phyloP scores from a whole-genome alignment of 2,888 invertebrate species.

The Phanerotoma sp. region DNA sequence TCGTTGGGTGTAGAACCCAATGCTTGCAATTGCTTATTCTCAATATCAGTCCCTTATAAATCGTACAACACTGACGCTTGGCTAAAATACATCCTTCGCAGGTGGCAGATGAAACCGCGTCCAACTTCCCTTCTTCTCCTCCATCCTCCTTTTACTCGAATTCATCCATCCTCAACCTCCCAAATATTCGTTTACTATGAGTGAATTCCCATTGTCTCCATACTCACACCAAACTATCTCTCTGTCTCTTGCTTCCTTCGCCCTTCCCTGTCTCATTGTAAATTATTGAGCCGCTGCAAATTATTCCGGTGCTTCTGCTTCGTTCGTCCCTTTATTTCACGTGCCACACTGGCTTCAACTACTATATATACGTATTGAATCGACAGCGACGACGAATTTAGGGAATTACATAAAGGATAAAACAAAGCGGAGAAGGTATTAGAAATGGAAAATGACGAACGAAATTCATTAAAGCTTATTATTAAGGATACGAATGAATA shows the following conservation, averaged over 20 bases:
- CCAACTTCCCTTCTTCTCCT: too few relatives aligned
- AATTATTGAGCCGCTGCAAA: constrained; percentile 43
- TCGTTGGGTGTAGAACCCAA: too few relatives aligned
- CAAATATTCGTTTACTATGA: constrained; percentile 17
- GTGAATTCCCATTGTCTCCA: constrained; percentile 20
- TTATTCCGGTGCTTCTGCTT: constrained; percentile 40
- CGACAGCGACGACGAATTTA: too few relatives aligned
- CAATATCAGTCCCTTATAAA: neutral
- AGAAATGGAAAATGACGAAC: constrained; percentile 5
- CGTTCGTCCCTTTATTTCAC: constrained; percentile 32
- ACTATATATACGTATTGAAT: neutral
- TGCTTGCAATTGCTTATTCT: neutral
- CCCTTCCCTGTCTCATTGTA: constrained; percentile 37
- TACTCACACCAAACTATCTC: constrained; percentile 4
- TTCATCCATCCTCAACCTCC: too few relatives aligned
- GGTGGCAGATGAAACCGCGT: neutral
- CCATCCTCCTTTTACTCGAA: too few relatives aligned
- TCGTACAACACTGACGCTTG: neutral
- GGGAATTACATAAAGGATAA: neutral
- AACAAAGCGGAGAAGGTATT: neutral
- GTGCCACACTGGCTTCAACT: constrained; percentile 17
- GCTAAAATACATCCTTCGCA: neutral
- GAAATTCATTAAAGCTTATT: neutral
- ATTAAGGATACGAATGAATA: too few relatives aligned
- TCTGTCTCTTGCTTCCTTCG: neutral